These are phyloP conservation scores for Lithobates pipiens DNA, from an alignment of 2,797 vertebrate species.

Conservation along the genomic window DNA sequence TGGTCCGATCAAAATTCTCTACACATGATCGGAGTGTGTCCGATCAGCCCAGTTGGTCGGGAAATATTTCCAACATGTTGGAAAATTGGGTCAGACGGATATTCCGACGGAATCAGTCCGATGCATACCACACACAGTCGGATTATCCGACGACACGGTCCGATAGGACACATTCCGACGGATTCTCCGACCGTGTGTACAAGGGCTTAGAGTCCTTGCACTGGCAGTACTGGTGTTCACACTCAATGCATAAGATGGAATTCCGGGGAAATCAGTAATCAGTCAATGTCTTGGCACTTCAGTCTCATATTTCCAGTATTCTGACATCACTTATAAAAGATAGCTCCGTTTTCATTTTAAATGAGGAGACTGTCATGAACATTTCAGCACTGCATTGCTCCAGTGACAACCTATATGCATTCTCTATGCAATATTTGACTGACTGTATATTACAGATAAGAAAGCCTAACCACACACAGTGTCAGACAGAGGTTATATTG, in stretches of 20 bases:
- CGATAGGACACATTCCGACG: too few relatives aligned
- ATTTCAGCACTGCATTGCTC: background rate
- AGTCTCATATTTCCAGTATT: background rate
- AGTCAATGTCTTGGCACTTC: constrained; percentile 15
- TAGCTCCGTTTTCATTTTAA: background rate
- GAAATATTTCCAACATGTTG: too few relatives aligned
- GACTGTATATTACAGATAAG: constrained; percentile 16
- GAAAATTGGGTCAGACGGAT: too few relatives aligned
- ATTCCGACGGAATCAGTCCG: too few relatives aligned
- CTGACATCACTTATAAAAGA: constrained; percentile 24
- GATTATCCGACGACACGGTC: too few relatives aligned
- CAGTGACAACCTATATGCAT: background rate
- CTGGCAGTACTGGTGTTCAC: background rate
- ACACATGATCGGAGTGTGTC: too few relatives aligned
- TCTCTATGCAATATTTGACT: constrained; percentile 22
- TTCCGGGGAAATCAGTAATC: background rate
- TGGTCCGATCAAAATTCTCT: too few relatives aligned
- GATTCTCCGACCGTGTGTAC: too few relatives aligned
- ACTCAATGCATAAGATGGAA: background rate
- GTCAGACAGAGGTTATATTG: constrained; percentile 13
- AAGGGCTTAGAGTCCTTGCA: background rate
- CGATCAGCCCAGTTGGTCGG: too few relatives aligned
- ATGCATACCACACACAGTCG: too few relatives aligned
- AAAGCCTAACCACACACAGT: constrained; percentile 5
- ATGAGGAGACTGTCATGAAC: background rate